A percentile compares a stretch with the other conserved stretches of the same genome.
phyloP scores from a whole-genome alignment of 2,888 invertebrate species.

The Lordiphosa fenestrarum region DNA sequence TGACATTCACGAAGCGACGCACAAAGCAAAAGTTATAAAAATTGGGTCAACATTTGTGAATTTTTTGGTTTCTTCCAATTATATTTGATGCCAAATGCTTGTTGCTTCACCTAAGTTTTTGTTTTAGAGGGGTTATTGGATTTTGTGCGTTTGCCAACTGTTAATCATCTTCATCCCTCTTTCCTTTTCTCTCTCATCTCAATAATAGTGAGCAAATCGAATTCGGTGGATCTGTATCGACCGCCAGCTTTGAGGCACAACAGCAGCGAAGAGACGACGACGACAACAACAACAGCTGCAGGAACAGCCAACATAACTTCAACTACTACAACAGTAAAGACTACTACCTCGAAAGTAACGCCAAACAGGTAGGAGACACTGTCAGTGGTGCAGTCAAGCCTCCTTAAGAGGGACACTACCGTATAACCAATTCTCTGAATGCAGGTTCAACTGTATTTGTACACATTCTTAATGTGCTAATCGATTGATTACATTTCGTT shows the following conservation, averaged over 20 bases:
- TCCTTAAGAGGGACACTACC: too few relatives aligned
- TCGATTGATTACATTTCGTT: slow-evolving; percentile 35
- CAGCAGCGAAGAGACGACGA: slow-evolving; percentile 39
- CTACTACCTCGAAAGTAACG: slow-evolving; percentile 47
- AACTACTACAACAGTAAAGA: slow-evolving; percentile 21
- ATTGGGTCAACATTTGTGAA: slow-evolving; percentile 63
- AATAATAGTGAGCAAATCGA: slow-evolving; percentile 71
- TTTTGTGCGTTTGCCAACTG: slow-evolving; percentile 37
- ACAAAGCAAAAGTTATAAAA: slow-evolving; percentile 47
- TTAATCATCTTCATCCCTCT: slow-evolving; percentile 18
- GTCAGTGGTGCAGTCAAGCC: not conserved
- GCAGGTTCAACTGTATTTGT: slow-evolving; percentile 12
- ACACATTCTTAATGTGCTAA: slow-evolving; percentile 45
- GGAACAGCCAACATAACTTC: slow-evolving; percentile 21
- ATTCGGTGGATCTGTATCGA: slow-evolving; percentile 81
- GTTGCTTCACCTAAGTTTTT: slow-evolving; percentile 49
- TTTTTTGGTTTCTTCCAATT: slow-evolving; percentile 37
- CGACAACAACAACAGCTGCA: slow-evolving; percentile 25
- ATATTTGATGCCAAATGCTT: slow-evolving; percentile 47
- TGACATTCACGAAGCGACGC: slow-evolving; percentile 67
- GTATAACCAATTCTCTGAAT: slow-evolving; percentile 1
- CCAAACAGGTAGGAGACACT: slow-evolving; percentile 42
- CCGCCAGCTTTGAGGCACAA: slow-evolving; percentile 81
- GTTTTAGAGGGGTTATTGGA: slow-evolving; percentile 5
- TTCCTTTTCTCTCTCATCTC: slow-evolving; percentile 3